Conservation (phyloP, 1,140 invertebrate genomes). For the Camponotus pennsylvanicus region DNA sequence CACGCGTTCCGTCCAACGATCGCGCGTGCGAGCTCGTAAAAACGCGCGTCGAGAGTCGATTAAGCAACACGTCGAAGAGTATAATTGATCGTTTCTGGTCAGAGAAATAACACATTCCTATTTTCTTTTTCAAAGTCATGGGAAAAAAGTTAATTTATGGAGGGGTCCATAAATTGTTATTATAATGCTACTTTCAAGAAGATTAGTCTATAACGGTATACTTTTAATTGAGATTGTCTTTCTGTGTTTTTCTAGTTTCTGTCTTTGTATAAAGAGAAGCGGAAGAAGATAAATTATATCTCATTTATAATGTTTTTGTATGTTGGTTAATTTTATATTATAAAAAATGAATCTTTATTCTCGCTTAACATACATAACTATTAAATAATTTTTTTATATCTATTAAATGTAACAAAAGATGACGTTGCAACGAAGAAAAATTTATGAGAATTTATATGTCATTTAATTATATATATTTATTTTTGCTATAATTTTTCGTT, state of each 20-base stretch:
- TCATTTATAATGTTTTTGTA: background rate
- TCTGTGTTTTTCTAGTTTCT: too few relatives aligned
- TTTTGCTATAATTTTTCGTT: conserved; percentile 22
- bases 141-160: background rate
- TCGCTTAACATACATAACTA: background rate
- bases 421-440: too few relatives aligned
- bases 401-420: background rate
- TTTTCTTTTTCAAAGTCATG: background rate
- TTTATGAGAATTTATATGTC: background rate
- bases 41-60: conserved; percentile 36
- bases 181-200: background rate
- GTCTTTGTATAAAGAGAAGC: too few relatives aligned
- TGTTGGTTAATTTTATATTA: background rate
- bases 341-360: background rate
- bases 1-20: conserved; percentile 4
- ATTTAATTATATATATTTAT: background rate
- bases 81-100: background rate
- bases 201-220: background rate
- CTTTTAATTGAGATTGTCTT: too few relatives aligned
- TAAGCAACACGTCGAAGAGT: background rate
- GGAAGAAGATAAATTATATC: too few relatives aligned
- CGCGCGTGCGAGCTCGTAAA: conserved; percentile 1
- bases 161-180: background rate
- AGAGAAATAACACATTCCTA: background rate
- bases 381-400: background rate